Conservation (phyloP, 2,113 vertebrate species). For the Equus quagga region DNA sequence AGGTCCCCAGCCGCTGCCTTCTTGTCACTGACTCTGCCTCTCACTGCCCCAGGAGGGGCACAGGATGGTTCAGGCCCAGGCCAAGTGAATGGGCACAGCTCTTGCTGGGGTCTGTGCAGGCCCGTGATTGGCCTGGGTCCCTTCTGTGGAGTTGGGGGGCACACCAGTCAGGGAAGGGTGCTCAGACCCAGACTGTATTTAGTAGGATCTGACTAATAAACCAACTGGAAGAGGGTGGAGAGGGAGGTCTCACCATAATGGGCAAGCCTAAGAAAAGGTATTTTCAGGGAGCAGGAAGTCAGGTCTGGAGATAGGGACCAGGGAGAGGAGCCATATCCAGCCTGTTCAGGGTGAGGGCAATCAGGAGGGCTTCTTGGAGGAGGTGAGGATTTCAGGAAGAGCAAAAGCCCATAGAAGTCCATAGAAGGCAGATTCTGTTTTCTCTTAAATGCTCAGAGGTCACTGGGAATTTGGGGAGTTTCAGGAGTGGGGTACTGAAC, state of each 20-base stretch:
- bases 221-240: neutral
- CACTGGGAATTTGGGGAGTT: neutral
- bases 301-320: neutral
- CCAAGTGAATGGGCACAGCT: neutral
- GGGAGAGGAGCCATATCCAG: neutral
- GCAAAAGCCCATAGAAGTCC: neutral
- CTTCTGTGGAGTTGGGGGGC: neutral
- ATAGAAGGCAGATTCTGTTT: neutral
- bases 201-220: neutral
- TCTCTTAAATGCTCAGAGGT: neutral
- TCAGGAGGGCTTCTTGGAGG: constrained; percentile 20
- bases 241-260: neutral
- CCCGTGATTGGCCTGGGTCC: neutral
- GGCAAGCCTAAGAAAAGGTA: neutral
- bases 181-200: neutral
- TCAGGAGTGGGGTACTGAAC: neutral
- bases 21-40: neutral
- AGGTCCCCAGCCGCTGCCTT: neutral
- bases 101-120: neutral
- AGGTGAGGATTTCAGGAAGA: neutral
- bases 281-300: neutral
- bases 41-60: neutral
- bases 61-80: neutral
- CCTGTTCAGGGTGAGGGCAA: neutral
- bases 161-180: neutral